These are phyloP conservation scores for Deroplatys truncata DNA, from an alignment of 2,888 invertebrate species.

Conservation along the genomic window DNA sequence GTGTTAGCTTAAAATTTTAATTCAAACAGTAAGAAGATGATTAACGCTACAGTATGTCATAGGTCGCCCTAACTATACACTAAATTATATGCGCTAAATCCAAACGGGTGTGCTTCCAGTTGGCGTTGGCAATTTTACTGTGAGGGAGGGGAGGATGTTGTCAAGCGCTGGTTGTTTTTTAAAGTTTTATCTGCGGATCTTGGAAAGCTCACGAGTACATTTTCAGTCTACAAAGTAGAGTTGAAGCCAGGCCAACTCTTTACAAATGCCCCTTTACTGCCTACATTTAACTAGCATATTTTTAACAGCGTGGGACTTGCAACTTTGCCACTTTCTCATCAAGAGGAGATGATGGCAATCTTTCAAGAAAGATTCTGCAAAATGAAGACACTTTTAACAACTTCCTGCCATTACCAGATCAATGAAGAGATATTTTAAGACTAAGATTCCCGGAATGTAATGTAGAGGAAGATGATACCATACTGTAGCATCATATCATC, in stretches of 20 bases:
- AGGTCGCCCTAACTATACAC: too few species aligned
- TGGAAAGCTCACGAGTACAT: neutral
- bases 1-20: too few species aligned
- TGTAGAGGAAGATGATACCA: neutral
- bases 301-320: neutral
- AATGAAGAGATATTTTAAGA: neutral
- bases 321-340: neutral
- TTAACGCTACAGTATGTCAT: too few species aligned
- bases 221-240: neutral
- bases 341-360: neutral
- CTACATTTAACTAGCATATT: neutral
- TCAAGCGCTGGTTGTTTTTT: too few species aligned
- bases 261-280: too few species aligned
- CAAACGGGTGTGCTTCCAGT: too few species aligned
- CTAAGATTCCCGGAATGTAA: neutral
- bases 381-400: neutral
- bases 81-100: too few species aligned
- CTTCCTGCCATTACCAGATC: neutral
- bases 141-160: too few species aligned
- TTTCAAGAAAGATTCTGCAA: neutral
- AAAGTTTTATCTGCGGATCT: neutral
- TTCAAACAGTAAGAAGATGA: too few species aligned
- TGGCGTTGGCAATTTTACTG: too few species aligned
- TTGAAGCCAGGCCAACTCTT: neutral
- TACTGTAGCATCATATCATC: neutral